Base-by-base conservation (phyloP, 2,888 invertebrate genomes). In the Drosophila paranaensis region DNA sequence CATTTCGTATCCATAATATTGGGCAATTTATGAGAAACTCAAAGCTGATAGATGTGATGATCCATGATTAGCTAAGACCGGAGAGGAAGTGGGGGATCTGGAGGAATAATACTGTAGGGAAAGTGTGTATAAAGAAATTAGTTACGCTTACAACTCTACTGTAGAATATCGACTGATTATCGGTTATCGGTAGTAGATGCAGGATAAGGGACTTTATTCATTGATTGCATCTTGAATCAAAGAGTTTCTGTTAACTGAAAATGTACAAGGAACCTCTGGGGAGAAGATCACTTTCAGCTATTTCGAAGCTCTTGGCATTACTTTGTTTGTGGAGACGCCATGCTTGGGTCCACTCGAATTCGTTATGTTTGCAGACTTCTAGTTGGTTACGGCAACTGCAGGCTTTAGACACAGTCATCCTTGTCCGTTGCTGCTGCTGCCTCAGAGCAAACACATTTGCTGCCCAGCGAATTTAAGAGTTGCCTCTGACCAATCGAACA, bases 401-500 rank as follows among this genome's bases (percentile, higher is more conserved):
- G 46, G 40, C 53, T 58, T 77, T 77, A 30, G 78, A 74, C 53
- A 74, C 69, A 69, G 76, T 54, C 60, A 60, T 77, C 43, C 60
- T 53, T 61, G 57, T 16, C 48, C 33, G 54, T 60, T 45, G 68
- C 54, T 27, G 27, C 27, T 20, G 20, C 20, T 55, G 71, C 54
- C 61, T 58, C 63, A 76, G 66, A 77, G 74, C 77, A 69, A 71
- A 73, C 79, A 79, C 69, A 79, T 79, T 66, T 64, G 10, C 35
- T 64, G 64, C 39, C 16, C 58, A 71, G 58, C 48, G 54, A 60
- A 67, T 75, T 75, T 87, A 73, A 77, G 73, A 79, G 75, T 57
- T 70, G 79, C 64, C 45, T 68, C 79, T 74, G 79, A 77, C 79
- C 79, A 70, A 74, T 69, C 56, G 62, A 56, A 61, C 70, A 76